phyloP scores from a whole-genome alignment of 2,113 vertebrate species.

The Neodon shergylaensis region DNA sequence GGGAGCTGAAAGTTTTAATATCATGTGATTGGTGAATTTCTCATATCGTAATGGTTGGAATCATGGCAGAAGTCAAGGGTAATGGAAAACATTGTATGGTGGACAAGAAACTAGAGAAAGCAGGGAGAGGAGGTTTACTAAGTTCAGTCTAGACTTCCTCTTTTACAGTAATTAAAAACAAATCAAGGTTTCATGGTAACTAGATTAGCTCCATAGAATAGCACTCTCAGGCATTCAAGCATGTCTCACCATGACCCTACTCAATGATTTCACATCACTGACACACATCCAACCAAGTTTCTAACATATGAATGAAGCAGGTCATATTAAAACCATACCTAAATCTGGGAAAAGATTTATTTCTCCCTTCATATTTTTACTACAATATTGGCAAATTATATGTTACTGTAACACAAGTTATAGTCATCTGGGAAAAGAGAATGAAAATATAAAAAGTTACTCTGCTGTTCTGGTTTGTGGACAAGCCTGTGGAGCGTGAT shows the following conservation, averaged over 20 bases:
- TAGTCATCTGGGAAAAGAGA: background rate
- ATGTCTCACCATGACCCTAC: no score
- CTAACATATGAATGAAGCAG: no score
- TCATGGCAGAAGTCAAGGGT: background rate
- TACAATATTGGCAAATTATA: background rate
- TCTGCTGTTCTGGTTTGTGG: background rate
- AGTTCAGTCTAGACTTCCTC: background rate
- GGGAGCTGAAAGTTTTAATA: background rate
- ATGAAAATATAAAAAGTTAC: background rate
- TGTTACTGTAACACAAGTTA: background rate
- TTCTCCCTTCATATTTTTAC: background rate
- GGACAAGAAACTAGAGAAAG: background rate
- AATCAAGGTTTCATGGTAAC: no score
- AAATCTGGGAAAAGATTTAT: background rate
- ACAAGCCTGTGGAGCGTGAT: background rate
- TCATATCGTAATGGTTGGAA: rapidly evolving
- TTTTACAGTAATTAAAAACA: background rate
- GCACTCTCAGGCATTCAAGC: background rate
- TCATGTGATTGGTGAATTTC: no score
- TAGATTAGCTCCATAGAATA: no score
- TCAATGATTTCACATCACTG: background rate
- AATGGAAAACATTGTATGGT: background rate
- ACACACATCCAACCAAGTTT: background rate
- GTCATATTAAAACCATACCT: background rate
- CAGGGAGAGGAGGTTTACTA: background rate